Percentiles rank a stretch among this genome's conserved stretches.
phyloP scores from a whole-genome alignment of 2,797 vertebrate genomes.

The Huso huso region DNA sequence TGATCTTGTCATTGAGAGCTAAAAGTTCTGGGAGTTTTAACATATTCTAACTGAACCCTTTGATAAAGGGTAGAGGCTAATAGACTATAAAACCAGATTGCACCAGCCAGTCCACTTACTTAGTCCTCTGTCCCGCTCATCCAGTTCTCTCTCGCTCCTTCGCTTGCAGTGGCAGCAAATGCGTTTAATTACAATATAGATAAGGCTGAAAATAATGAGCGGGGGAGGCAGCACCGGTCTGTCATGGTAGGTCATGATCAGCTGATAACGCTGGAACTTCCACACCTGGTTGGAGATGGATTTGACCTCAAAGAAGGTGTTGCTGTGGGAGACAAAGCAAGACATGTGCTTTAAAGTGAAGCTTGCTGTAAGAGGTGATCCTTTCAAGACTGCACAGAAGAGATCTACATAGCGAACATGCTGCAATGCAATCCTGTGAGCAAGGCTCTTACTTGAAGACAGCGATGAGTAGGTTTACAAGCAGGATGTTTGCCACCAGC shows the following conservation, averaged over 20 bases:
- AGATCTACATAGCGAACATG: background rate
- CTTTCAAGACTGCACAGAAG: too few species aligned
- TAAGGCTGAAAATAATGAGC: conserved; percentile 90
- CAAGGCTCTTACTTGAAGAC: conserved; percentile 84
- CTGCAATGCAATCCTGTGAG: background rate
- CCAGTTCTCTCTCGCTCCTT: conserved; percentile 74
- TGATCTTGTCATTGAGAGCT: too few species aligned
- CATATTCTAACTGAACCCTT: too few species aligned
- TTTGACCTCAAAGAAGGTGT: conserved; percentile 97
- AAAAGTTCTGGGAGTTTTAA: too few species aligned
- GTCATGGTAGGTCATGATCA: conserved; percentile 98
- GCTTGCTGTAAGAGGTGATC: too few species aligned
- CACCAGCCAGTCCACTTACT: conserved; percentile 56
- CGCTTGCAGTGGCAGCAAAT: conserved; percentile 71
- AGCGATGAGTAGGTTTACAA: conserved; percentile 95
- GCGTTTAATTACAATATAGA: conserved; percentile 78
- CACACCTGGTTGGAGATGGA: conserved; percentile 98
- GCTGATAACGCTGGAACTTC: conserved; percentile 97
- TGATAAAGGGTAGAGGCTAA: too few species aligned
- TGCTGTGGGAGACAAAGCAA: conserved; percentile 54
- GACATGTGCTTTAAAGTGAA: too few species aligned
- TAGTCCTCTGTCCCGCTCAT: conserved; percentile 86
- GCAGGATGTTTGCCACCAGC: conserved; percentile 92
- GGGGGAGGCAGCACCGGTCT: conserved; percentile 94
- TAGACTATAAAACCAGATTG: too few species aligned